Evolutionary conservation across 2,888 invertebrate species (phyloP).

Genomic region (Dione vanillae): DNA sequence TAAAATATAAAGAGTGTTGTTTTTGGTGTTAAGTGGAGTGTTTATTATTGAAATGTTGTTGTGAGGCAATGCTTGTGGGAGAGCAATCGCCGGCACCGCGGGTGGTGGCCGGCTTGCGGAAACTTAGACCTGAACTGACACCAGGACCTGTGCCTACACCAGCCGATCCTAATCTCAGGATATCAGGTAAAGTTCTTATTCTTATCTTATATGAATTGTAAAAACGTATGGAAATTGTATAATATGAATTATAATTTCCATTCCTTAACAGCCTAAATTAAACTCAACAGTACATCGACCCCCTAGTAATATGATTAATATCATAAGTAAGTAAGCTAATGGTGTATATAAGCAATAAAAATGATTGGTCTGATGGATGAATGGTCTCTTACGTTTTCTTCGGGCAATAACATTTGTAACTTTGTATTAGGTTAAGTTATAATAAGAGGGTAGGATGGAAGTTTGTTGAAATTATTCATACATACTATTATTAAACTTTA

Average conservation of each 20-base stretch:
- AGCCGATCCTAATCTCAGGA: slow-evolving; percentile 74
- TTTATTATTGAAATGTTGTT: slow-evolving; percentile 68
- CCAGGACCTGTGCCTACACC: slow-evolving; percentile 76
- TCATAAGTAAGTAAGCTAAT: not conserved
- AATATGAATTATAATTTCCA: not conserved
- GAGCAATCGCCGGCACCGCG: slow-evolving; percentile 81
- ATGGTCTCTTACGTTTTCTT: not conserved
- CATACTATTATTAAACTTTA: no score
- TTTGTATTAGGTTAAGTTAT: not conserved
- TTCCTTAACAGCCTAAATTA: not conserved
- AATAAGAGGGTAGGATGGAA: not conserved
- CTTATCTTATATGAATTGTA: not conserved
- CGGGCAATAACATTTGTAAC: not conserved
- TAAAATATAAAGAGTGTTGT: slow-evolving; percentile 50
- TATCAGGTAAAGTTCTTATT: slow-evolving; percentile 66
- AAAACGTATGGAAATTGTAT: not conserved
- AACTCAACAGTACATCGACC: slow-evolving; percentile 1
- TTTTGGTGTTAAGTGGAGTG: slow-evolving; percentile 61
- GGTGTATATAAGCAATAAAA: not conserved
- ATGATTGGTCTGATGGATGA: no score
- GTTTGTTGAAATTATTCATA: no score
- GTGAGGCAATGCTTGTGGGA: slow-evolving; percentile 78
- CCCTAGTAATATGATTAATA: not conserved
- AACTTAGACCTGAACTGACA: slow-evolving; percentile 77
- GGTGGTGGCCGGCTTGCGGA: slow-evolving; percentile 81